Evolutionary conservation across 2,113 vertebrate genomes (phyloP).

Genomic region (Penelope pileata): DNA sequence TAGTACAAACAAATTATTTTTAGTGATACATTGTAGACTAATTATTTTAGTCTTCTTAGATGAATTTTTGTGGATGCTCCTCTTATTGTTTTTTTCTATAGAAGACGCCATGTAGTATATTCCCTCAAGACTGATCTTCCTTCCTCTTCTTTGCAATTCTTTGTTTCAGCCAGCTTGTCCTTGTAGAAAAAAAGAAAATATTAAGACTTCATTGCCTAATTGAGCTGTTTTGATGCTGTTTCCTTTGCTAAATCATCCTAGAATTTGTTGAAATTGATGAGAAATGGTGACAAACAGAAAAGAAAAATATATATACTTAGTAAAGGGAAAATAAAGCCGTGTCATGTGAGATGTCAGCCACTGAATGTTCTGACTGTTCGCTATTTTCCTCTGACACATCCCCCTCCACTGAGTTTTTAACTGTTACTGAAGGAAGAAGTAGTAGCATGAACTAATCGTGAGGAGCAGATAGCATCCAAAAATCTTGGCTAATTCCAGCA

Average conservation of each 20-base stretch:
- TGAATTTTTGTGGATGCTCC: background rate
- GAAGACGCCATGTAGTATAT: background rate
- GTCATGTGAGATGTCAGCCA: background rate
- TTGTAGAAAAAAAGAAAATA: background rate
- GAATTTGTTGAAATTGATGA: background rate
- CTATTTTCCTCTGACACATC: background rate
- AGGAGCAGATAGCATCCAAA: background rate
- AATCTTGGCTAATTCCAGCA: background rate
- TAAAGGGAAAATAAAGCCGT: background rate
- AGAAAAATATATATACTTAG: background rate
- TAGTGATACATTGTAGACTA: background rate
- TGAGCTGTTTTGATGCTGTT: background rate
- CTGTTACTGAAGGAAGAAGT: background rate
- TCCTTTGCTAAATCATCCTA: background rate
- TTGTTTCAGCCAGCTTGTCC: background rate
- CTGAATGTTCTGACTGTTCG: background rate
- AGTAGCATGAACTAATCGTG: background rate
- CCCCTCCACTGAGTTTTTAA: background rate
- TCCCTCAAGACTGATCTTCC: background rate
- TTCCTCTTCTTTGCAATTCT: background rate
- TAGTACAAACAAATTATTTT: slow-evolving; percentile 59
- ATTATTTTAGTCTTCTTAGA: slow-evolving; percentile 1
- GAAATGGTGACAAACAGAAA: background rate
- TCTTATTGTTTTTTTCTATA: background rate
- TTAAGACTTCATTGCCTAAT: background rate